Evolutionary conservation across 2,888 invertebrate genomes (phyloP), one percentile per base, ranked within the genome.

Genomic region (Leptothorax acervorum): DNA sequence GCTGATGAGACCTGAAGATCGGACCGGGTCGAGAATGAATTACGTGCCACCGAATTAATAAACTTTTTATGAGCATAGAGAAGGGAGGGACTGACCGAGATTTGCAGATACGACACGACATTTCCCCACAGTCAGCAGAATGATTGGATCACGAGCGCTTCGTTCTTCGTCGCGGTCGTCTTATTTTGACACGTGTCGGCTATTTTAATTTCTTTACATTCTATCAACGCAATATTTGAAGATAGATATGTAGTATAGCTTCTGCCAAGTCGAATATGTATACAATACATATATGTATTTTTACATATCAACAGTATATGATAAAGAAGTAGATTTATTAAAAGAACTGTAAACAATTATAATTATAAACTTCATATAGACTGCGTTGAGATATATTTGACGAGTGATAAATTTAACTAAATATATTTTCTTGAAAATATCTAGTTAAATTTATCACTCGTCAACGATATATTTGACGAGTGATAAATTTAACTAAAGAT

Each of bases 21-120:
- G 12, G 31, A 28, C 23, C 4, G 35, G 48, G 68, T 82, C 39
- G 85, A 55, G 85, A 86, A 88, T 85, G 82, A 84, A 87, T 86
- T 87, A 88, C 86, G 90, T 90, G 86, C 57, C 85, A 66, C 60
- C 76, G 87, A 85, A 87, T 91, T 86, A 86, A 90, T 85, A 79
- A 78, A 86, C 84, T 87, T 91, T 88, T 84, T 84, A 55, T 31
- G 63, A 79, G 62, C 81, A 42, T 39, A 42, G 42, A 57, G 68
- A 48, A 71, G 68, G 73, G n/a, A 62, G 53, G 62, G 66, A 48
- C 48, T 55, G 75, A 74, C 78, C 53, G 82, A 85, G 88, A 89
- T 89, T 51, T 15, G 12, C n/a, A 83, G 89, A 89, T 89, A 89
- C 62, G 81, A 87, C 89, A 87, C 88, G 88, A 55, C 48, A 45